These are phyloP conservation scores for Schizopygopsis pylzovi DNA, from an alignment of 2,797 vertebrate genomes.

Conservation along the genomic window DNA sequence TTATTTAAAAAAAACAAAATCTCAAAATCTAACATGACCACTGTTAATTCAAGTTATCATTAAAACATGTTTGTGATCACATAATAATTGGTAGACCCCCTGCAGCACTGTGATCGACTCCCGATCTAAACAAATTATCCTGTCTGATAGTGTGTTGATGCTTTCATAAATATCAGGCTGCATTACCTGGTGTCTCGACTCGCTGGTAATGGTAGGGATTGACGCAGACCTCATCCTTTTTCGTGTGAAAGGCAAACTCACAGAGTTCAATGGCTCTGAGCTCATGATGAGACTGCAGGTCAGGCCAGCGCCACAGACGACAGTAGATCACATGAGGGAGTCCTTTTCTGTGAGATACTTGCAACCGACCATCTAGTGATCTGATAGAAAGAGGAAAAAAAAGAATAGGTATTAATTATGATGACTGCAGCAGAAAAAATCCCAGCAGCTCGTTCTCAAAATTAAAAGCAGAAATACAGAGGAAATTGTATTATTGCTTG, in stretches of 20 bases:
- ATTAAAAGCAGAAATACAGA: slow-evolving; percentile 13
- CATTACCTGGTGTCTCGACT: slow-evolving; percentile 95
- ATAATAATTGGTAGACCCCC: neutral
- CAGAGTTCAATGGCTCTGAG: slow-evolving; percentile 96
- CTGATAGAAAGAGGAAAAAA: slow-evolving; percentile 71
- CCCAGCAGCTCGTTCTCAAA: neutral
- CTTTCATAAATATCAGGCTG: neutral
- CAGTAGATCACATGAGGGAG: slow-evolving; percentile 99
- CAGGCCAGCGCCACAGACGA: slow-evolving; percentile 99
- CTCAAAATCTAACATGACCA: neutral
- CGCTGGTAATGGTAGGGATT: slow-evolving; percentile 99
- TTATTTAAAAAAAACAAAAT: neutral
- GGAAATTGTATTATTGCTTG: slow-evolving; percentile 12
- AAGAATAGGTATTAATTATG: neutral
- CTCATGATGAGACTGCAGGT: slow-evolving; percentile 99
- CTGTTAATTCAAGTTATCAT: neutral
- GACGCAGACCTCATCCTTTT: slow-evolving; percentile 98
- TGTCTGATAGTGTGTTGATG: neutral
- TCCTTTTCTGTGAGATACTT: slow-evolving; percentile 97
- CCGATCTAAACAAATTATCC: slow-evolving; percentile 1
- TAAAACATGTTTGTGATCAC: neutral
- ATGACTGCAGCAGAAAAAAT: neutral
- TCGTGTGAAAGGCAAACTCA: slow-evolving; percentile 97
- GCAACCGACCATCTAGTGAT: slow-evolving; percentile 94
- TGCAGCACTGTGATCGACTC: no score